Conservation (phyloP, 2,888 invertebrate genomes). For the Philaethria dido region DNA sequence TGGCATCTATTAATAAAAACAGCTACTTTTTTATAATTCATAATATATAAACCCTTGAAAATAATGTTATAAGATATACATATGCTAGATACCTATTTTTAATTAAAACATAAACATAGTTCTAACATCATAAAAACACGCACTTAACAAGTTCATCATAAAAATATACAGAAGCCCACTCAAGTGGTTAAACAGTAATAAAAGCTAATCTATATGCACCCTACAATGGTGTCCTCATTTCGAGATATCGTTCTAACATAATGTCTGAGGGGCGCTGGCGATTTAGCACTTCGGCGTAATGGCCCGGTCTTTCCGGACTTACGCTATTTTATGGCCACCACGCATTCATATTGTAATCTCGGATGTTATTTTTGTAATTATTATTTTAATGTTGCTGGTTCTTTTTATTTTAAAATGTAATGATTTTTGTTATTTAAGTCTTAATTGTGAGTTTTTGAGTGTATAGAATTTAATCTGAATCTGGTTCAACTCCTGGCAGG, state of each 20-base stretch:
- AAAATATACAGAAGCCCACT: slow-evolving; percentile 42
- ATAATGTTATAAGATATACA: too few relatives aligned
- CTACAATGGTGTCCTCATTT: slow-evolving; percentile 60
- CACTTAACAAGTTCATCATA: slow-evolving; percentile 23
- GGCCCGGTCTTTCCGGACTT: slow-evolving; percentile 63
- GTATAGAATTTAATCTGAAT: too few relatives aligned
- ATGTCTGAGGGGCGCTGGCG: slow-evolving; percentile 61
- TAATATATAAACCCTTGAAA: too few relatives aligned
- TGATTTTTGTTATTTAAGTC: too few relatives aligned
- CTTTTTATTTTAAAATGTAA: neutral
- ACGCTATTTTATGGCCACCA: slow-evolving; percentile 52
- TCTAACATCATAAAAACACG: neutral
- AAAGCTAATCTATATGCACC: slow-evolving; percentile 51
- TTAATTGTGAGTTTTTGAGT: neutral
- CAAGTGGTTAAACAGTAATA: slow-evolving; percentile 48
- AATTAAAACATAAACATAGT: neutral
- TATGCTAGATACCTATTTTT: too few relatives aligned
- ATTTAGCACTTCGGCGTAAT: slow-evolving; percentile 68
- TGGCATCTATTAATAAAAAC: too few relatives aligned
- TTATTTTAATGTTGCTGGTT: slow-evolving; percentile 18
- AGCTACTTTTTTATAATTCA: too few relatives aligned
- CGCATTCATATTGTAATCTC: slow-evolving; percentile 48
- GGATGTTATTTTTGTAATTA: slow-evolving; percentile 38
- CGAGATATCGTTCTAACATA: slow-evolving; percentile 59
- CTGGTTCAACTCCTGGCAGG: too few relatives aligned